These are phyloP conservation scores for Drosophila emarginata DNA, from an alignment of 2,888 invertebrate species.

Conservation along the genomic window DNA sequence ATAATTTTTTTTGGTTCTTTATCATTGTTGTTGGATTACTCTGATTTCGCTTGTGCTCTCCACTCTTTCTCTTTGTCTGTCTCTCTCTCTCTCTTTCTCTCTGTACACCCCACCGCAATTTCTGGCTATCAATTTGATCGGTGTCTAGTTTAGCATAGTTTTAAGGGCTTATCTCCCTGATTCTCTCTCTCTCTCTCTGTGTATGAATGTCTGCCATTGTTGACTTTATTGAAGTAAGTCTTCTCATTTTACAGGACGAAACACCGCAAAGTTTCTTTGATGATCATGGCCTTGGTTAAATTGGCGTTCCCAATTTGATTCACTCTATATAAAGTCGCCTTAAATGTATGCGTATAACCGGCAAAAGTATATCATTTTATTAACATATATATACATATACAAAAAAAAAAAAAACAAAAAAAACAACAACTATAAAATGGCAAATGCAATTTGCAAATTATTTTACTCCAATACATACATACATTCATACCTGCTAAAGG, in stretches of 20 bases:
- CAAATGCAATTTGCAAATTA: slow-evolving; percentile 43
- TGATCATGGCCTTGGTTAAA: slow-evolving; percentile 97
- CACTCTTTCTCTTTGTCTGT: slow-evolving; percentile 23
- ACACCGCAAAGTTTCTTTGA: slow-evolving; percentile 99
- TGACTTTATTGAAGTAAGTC: slow-evolving; percentile 41
- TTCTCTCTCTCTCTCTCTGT: background rate
- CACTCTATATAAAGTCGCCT: slow-evolving; percentile 63
- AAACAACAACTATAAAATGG: slow-evolving; percentile 26
- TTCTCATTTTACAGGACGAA: slow-evolving; percentile 95
- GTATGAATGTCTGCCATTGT: background rate
- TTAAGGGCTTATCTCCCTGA: slow-evolving; percentile 24
- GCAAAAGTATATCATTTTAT: slow-evolving; percentile 39
- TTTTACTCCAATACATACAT: slow-evolving; percentile 15
- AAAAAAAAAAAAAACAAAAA: slow-evolving; percentile 10
- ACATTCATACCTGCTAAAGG: slow-evolving; percentile 12
- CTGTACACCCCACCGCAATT: slow-evolving; percentile 11
- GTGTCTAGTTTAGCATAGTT: slow-evolving; percentile 39
- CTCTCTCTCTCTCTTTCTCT: slow-evolving; percentile 31
- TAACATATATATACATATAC: background rate
- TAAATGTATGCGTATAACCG: slow-evolving; percentile 52
- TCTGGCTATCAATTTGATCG: slow-evolving; percentile 23
- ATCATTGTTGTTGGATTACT: slow-evolving; percentile 31
- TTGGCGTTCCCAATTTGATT: slow-evolving; percentile 27
- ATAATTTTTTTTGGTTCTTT: slow-evolving; percentile 27
- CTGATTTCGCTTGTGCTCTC: slow-evolving; percentile 42